Evolutionary conservation across 1,140 invertebrate genomes (phyloP).

Genomic region (Halotydeus destructor): DNA sequence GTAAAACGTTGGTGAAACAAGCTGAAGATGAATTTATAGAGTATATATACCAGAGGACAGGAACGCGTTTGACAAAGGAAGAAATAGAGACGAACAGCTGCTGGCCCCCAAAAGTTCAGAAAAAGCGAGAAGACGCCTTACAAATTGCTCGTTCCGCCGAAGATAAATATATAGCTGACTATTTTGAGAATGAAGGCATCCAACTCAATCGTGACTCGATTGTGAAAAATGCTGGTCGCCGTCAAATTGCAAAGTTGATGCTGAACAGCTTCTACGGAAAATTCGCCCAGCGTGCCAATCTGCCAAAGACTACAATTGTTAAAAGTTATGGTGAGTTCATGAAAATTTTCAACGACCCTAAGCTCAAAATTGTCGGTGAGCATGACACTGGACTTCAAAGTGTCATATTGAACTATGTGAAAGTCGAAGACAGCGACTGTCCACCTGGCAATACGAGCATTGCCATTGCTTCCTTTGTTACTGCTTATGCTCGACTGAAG

Average conservation of each 20-base stretch:
- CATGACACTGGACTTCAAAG: not conserved
- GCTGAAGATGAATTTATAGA: too few species aligned
- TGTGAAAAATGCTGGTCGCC: slow-evolving; percentile 21
- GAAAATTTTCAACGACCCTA: slow-evolving; percentile 18
- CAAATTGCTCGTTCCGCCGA: too few species aligned
- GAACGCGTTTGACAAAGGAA: slow-evolving; percentile 20
- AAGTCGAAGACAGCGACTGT: not conserved
- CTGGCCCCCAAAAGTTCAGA: slow-evolving; percentile 15
- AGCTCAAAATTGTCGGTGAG: not conserved
- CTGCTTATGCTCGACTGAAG: slow-evolving; percentile 2
- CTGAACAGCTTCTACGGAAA: slow-evolving; percentile 18
- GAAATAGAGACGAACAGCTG: slow-evolving; percentile 23
- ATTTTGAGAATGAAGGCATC: slow-evolving; percentile 22
- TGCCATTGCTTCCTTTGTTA: slow-evolving; percentile 4
- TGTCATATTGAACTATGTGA: not conserved
- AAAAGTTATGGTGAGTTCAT: slow-evolving; percentile 17
- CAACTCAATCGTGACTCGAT: slow-evolving; percentile 21
- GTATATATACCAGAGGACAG: slow-evolving; percentile 21
- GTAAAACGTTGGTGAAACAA: too few species aligned
- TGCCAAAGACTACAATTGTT: slow-evolving; percentile 18
- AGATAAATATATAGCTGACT: slow-evolving; percentile 21
- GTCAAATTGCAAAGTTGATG: slow-evolving; percentile 1
- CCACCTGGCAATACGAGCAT: not conserved
- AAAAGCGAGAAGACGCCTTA: slow-evolving; percentile 16
- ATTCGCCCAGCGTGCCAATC: slow-evolving; percentile 14